Base-by-base conservation (phyloP, 2,888 invertebrate species). In the Drosophila flavopinicola region DNA sequence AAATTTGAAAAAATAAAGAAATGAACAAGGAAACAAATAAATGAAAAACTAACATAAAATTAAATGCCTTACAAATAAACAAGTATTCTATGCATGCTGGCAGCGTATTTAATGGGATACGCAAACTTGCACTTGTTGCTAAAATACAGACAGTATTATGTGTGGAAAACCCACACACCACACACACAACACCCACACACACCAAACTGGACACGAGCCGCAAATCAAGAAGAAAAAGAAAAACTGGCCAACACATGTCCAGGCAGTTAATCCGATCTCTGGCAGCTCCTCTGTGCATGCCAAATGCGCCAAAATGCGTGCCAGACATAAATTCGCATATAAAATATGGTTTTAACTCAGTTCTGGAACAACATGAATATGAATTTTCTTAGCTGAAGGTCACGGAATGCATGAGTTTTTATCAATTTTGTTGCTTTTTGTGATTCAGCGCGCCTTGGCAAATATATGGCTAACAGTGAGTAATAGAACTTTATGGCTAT, bases 121-220 rank as follows among this genome's bases (percentile, higher is more conserved):
- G 77, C 75, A 79, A 75, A 75, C 78, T 80, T 86, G 86, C 77
- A 84, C 75, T 79, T 83, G 82, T 69, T 71, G 57, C 56, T 20
- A 48, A 49, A 53, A 47, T 41, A 38, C 63, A 53, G 35, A 49
- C 58, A 56, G 3, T 20, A 10, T 2, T 29, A 48, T 13, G 37
- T n/a, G 47, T 11, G 9, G 15, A 17, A 24, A 23, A 33, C n/a
- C n/a, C n/a, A 24, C 25, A 20, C 13, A 23, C 10, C 25, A 39
- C 58, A 27, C 44, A 17, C 37, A 23, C 25, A 13, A 41, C 42
- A 52, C 23, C 11, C 24, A n/a, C 45, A 20, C 33, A n/a, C 25
- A 11, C 25, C 33, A n/a, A 23, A 11, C 25, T 37, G 24, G 24
- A 37, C 65, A 54, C 54, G 39, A 64, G 65, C 29, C 48, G 13